Base-by-base conservation (phyloP, 2,797 vertebrate species). In the Peromyscus nudipes region DNA sequence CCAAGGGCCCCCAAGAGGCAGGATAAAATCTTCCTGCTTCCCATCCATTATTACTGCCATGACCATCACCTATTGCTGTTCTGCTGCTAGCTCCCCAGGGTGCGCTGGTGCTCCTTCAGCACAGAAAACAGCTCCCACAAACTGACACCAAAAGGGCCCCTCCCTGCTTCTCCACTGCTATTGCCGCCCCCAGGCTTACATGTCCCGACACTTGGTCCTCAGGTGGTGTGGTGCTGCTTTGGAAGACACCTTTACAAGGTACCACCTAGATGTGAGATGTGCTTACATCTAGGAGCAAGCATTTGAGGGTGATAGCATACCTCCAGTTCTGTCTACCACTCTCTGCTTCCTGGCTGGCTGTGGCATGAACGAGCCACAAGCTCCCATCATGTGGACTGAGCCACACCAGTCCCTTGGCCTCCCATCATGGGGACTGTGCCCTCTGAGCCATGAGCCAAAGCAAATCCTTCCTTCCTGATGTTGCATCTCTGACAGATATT, bases 111-210 rank as follows among this genome's bases (percentile, higher is more conserved):
- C 43, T 46, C 21, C 23, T 43, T 46, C 34, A 80, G 67, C 11
- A 9, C 60, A 23, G 6, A 52, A 34, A 62, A 57, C 4, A 80
- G 21, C 17, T 16, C 6, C 64, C n/a, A 7, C 9, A 64, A 23
- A 31, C 40, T 2, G 0, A 49, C 12, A 1, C 37, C 29, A 4
- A 0, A 1, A 52, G 40, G 57, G 60, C 6, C 7, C 81, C 21
- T 14, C 10, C 73, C 89, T 27, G 17, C 6, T 23, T 75, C 83
- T 55, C 49, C 8, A 21, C 3, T 16, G 25, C 40, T 23, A 0
- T 25, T 76, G 57, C 17, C 2, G 8, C 71, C 55, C 86, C 49
- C 14, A 5, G 55, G 7, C 73, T 49, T 40, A 6, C 21, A 34
- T 19, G 31, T 49, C 11, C 2, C 0, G 65, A 65, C 75, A 7